Evolutionary conservation across 2,797 vertebrate genomes (phyloP).

Genomic region (Acrossocheilus wenchowensis): DNA sequence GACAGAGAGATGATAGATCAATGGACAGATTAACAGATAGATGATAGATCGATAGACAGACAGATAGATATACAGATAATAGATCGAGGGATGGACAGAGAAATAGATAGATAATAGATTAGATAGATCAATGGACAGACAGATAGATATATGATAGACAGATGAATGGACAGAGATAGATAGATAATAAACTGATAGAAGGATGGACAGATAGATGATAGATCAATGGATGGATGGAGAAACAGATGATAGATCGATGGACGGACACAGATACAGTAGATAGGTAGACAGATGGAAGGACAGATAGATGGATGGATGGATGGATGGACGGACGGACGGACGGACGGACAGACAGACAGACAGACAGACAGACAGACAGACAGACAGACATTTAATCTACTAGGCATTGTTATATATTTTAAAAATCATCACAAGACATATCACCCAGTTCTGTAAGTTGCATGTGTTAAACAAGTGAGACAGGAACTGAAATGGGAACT

Average conservation of each 20-base stretch:
- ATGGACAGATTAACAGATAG: fast-evolving
- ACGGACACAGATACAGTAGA: background rate
- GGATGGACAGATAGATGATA: background rate
- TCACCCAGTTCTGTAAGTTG: background rate
- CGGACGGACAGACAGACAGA: no score
- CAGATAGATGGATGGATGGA: background rate
- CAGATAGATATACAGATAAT: background rate
- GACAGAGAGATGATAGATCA: background rate
- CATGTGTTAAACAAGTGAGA: background rate
- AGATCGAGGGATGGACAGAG: background rate
- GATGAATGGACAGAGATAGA: background rate
- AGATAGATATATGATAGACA: background rate
- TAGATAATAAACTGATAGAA: background rate
- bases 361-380: background rate
- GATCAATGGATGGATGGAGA: fast-evolving
- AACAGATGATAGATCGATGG: background rate
- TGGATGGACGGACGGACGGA: no score
- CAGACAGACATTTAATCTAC: background rate
- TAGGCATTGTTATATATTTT: background rate
- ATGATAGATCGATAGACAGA: background rate
- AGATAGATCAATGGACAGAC: background rate
- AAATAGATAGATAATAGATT: background rate
- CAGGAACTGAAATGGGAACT: constrained; percentile 67
- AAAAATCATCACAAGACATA: background rate
- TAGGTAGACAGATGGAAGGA: background rate